Percentiles rank a stretch among this genome's conserved stretches.
These are phyloP conservation scores for Coelinius sp. DNA, from an alignment of 2,888 invertebrate species.

Conservation along the genomic window DNA sequence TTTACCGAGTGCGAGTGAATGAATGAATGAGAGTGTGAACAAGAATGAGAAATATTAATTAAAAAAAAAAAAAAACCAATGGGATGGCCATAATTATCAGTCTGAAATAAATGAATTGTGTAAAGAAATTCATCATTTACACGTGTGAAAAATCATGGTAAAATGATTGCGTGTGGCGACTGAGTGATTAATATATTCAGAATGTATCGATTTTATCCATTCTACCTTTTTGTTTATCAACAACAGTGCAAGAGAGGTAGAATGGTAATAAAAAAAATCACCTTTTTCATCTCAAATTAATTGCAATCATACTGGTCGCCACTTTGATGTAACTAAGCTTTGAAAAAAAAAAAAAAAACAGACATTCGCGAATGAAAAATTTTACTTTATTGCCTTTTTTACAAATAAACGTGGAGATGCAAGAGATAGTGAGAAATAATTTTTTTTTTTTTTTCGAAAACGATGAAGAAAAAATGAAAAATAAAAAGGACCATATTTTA, in stretches of 20 bases:
- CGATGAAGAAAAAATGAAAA: slow-evolving; percentile 36
- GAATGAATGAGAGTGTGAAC: slow-evolving; percentile 4
- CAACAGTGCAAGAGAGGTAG: neutral
- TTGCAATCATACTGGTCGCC: neutral
- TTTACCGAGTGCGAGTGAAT: neutral
- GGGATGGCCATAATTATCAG: slow-evolving; percentile 53
- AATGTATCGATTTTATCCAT: neutral
- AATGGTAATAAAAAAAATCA: slow-evolving; percentile 30
- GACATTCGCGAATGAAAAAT: slow-evolving; percentile 33
- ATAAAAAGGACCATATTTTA: slow-evolving; percentile 46
- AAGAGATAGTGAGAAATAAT: slow-evolving; percentile 35
- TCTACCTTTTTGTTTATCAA: slow-evolving; percentile 7
- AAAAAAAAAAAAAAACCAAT: slow-evolving; percentile 36
- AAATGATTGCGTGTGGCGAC: slow-evolving; percentile 26
- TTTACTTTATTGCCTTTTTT: slow-evolving; percentile 50
- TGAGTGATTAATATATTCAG: slow-evolving; percentile 40
- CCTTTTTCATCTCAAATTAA: too few relatives aligned
- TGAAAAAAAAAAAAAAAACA: slow-evolving; percentile 19
- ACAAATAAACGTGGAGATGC: slow-evolving; percentile 39
- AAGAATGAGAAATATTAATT: slow-evolving; percentile 10
- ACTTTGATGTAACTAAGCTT: slow-evolving; percentile 10
- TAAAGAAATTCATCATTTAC: slow-evolving; percentile 24
- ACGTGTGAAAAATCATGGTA: slow-evolving; percentile 14
- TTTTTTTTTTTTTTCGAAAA: slow-evolving; percentile 40
- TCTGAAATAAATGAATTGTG: slow-evolving; percentile 31